Conservation (phyloP, 2,797 vertebrate genomes). For the Rhinella marina region DNA sequence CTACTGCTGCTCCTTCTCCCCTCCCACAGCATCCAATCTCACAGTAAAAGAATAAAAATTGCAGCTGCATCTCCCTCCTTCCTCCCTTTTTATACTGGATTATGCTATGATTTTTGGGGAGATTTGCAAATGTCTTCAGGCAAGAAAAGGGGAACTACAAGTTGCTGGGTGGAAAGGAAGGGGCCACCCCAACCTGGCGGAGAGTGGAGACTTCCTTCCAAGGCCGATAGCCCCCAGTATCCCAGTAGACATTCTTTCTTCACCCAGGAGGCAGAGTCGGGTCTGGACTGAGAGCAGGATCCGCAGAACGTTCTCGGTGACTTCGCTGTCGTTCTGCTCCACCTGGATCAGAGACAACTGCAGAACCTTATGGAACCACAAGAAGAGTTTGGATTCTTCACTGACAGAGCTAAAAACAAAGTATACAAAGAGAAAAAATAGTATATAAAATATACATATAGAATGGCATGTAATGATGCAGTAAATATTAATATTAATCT, state of each 20-base stretch:
- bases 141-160: background rate
- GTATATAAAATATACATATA: background rate
- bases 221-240: conserved; percentile 92
- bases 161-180: background rate
- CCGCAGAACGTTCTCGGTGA: conserved; percentile 75
- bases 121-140: background rate
- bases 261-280: conserved; percentile 84
- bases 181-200: conserved; percentile 77
- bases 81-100: background rate
- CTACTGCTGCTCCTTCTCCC: background rate
- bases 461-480: background rate
- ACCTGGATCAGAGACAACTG: conserved; percentile 87
- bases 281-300: conserved; percentile 81
- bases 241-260: conserved; percentile 89
- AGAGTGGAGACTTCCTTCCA: conserved; percentile 91
- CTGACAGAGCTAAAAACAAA: conserved; percentile 75
- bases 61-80: background rate
- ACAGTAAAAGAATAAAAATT: background rate
- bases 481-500: background rate
- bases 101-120: background rate
- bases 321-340: conserved; percentile 80
- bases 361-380: conserved; percentile 96
- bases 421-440: background rate
- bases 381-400: conserved; percentile 93
- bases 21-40: background rate